Evolutionary conservation across 2,888 invertebrate species (phyloP).

Genomic region (Stenchaetothrips biformis): DNA sequence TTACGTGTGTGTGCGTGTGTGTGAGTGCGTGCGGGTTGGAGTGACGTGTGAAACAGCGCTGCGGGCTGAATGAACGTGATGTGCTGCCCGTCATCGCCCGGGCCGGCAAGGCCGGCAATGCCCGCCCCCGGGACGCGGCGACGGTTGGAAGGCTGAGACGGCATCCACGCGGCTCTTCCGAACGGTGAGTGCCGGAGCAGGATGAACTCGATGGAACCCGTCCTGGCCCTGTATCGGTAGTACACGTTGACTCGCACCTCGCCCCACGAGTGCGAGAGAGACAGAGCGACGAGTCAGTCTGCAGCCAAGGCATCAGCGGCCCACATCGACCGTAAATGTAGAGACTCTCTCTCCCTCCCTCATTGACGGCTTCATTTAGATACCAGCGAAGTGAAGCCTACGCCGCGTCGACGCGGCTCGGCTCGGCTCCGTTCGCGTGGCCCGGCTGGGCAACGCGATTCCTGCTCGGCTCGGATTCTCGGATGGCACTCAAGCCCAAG

Average conservation of each 20-base stretch:
- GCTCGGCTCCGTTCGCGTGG: not conserved
- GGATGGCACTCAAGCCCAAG: not conserved
- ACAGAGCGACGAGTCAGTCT: no score
- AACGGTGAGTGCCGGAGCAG: no score
- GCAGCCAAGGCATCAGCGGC: not conserved
- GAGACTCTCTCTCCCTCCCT: no score
- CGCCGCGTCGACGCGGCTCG: not conserved
- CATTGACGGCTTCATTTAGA: slow-evolving; percentile 19
- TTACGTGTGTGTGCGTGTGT: not conserved
- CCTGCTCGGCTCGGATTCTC: not conserved
- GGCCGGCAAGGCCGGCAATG: not conserved
- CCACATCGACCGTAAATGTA: no score
- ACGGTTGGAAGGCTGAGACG: no score
- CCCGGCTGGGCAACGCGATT: not conserved
- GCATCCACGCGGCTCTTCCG: no score
- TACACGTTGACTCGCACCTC: not conserved
- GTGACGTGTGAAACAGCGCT: not conserved
- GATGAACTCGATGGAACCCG: not conserved
- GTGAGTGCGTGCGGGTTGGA: not conserved
- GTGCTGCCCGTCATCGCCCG: not conserved
- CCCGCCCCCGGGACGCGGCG: not conserved
- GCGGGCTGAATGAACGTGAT: not conserved
- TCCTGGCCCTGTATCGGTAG: not conserved
- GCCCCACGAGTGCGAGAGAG: not conserved
- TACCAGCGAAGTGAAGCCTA: not conserved